Percentiles rank a stretch among this genome's conserved stretches.
Conservation (phyloP, 2,797 vertebrate genomes). For the Dryobates pubescens region DNA sequence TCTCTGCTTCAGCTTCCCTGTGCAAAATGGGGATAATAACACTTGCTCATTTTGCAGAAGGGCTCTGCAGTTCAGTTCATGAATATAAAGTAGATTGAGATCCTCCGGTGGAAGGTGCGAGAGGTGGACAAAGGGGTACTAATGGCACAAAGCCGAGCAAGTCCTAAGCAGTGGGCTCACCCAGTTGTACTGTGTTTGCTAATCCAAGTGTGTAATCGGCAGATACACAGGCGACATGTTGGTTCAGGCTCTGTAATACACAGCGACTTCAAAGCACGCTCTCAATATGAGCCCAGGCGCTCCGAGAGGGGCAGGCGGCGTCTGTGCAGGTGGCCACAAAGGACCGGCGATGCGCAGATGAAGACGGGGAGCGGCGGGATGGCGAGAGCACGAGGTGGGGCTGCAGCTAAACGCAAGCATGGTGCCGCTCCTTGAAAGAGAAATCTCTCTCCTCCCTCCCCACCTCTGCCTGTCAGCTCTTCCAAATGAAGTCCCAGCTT, state of each 20-base stretch:
- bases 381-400: accelerated
- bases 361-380: background rate
- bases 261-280: background rate
- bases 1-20: background rate
- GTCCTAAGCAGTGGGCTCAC: background rate
- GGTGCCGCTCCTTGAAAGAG: background rate
- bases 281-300: accelerated
- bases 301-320: background rate
- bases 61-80: background rate
- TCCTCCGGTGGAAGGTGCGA: background rate
- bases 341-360: accelerated
- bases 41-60: background rate
- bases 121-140: background rate
- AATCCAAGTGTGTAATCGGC: background rate
- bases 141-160: background rate
- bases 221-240: accelerated
- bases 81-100: background rate
- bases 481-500: conserved; percentile 60
- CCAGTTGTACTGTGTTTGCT: background rate
- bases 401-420: background rate
- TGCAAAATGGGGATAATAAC: background rate
- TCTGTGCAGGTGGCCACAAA: background rate
- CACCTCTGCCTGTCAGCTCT: conserved; percentile 54
- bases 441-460: background rate
- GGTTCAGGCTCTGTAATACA: background rate